Evolutionary conservation across 2,797 vertebrate species (phyloP).

Genomic region (Gouania willdenowi): DNA sequence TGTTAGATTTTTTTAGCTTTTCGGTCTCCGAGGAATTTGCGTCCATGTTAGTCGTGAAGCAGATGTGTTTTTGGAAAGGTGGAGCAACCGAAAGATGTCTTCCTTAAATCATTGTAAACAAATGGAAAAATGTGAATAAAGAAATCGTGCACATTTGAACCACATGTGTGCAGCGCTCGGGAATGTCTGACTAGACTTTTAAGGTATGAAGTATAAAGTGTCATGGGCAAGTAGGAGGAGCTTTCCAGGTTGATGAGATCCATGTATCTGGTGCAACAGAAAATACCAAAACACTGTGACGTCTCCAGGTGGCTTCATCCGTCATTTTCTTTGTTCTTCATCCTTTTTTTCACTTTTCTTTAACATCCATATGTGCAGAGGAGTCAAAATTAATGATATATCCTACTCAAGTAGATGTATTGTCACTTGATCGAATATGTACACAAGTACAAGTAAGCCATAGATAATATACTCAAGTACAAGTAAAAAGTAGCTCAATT

Average conservation of each 20-base stretch:
- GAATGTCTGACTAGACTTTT: conserved; percentile 8
- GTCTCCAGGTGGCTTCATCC: conserved; percentile 29
- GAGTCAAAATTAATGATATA: no score
- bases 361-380: not conserved
- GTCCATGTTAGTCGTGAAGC: conserved; percentile 55
- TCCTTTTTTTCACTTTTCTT: not conserved
- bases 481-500: no score
- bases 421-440: no score
- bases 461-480: no score
- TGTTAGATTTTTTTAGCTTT: conserved; percentile 32
- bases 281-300: conserved; percentile 40
- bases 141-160: conserved; percentile 29
- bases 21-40: conserved; percentile 36
- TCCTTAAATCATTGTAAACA: no score
- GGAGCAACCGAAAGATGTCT: conserved; percentile 1
- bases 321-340: conserved; percentile 6
- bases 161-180: conserved; percentile 29
- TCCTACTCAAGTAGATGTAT: no score
- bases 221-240: conserved; percentile 31
- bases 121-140: no score
- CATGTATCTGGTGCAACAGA: conserved; percentile 55
- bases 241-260: conserved; percentile 55
- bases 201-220: conserved; percentile 59
- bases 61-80: conserved; percentile 42
- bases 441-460: no score